Conservation (phyloP, 2,888 invertebrate species). For the Aporophyla lueneburgensis region DNA sequence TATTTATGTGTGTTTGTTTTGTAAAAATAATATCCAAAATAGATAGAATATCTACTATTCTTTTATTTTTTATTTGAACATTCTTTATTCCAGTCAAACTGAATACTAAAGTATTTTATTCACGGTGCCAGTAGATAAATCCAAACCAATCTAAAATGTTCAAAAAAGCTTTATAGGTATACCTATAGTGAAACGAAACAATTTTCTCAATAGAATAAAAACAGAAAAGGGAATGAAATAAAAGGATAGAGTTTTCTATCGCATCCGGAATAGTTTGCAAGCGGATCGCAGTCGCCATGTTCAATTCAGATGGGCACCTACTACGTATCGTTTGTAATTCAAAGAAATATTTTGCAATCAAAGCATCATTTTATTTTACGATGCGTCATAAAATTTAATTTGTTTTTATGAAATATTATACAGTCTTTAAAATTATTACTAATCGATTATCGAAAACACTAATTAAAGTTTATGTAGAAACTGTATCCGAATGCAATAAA, state of each 20-base stretch:
- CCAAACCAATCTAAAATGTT: slow-evolving; percentile 14
- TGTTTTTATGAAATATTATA: slow-evolving; percentile 37
- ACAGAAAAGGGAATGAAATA: slow-evolving; percentile 86
- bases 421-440: slow-evolving; percentile 26
- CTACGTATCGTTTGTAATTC: slow-evolving; percentile 73
- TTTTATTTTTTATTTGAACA: no score
- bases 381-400: slow-evolving; percentile 53
- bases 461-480: slow-evolving; percentile 38
- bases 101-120: background rate
- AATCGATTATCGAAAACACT: slow-evolving; percentile 33
- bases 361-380: slow-evolving; percentile 46
- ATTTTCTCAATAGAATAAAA: slow-evolving; percentile 84
- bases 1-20: no score
- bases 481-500: slow-evolving; percentile 39
- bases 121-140: background rate
- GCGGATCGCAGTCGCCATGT: slow-evolving; percentile 87
- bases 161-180: slow-evolving; percentile 37
- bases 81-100: no score
- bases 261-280: slow-evolving; percentile 87
- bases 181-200: slow-evolving; percentile 77
- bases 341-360: slow-evolving; percentile 44
- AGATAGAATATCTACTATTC: no score
- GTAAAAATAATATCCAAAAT: no score
- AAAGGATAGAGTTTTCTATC: slow-evolving; percentile 87
- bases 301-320: slow-evolving; percentile 77